Conservation (phyloP, 2,888 invertebrate species). For the Himalopsyche tibetana region DNA sequence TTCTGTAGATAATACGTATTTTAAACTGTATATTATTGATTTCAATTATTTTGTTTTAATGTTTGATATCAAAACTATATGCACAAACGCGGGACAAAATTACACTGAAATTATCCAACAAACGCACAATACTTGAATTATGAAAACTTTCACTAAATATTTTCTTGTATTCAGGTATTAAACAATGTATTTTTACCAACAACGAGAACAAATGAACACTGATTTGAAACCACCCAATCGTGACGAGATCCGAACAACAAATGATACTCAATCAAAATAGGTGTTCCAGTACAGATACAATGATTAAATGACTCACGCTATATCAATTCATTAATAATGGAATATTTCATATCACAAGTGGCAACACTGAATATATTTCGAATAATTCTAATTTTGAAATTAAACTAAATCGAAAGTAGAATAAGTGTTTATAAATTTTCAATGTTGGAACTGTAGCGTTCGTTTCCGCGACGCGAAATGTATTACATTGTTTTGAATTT, state of each 20-base stretch:
- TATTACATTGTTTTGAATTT: slow-evolving; percentile 45
- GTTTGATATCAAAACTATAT: no score
- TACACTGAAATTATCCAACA: no score
- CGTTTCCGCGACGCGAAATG: neutral
- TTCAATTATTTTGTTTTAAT: no score
- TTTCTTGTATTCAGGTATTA: neutral
- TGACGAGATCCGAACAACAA: neutral
- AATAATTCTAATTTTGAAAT: neutral
- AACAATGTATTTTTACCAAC: slow-evolving; percentile 5
- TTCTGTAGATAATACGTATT: no score
- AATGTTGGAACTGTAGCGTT: neutral
- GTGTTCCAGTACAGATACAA: neutral
- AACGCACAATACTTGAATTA: no score
- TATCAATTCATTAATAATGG: neutral
- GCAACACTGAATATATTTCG: neutral
- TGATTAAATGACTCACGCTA: slow-evolving; percentile 9
- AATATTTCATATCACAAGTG: neutral
- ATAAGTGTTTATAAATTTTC: neutral
- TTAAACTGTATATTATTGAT: no score
- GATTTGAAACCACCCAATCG: neutral
- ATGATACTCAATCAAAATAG: slow-evolving; percentile 11
- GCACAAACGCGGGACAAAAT: no score
- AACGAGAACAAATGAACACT: neutral
- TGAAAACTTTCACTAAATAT: neutral
- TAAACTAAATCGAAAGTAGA: neutral